Conservation (phyloP, 2,888 invertebrate genomes). For the Branchipolynoe longqiensis region DNA sequence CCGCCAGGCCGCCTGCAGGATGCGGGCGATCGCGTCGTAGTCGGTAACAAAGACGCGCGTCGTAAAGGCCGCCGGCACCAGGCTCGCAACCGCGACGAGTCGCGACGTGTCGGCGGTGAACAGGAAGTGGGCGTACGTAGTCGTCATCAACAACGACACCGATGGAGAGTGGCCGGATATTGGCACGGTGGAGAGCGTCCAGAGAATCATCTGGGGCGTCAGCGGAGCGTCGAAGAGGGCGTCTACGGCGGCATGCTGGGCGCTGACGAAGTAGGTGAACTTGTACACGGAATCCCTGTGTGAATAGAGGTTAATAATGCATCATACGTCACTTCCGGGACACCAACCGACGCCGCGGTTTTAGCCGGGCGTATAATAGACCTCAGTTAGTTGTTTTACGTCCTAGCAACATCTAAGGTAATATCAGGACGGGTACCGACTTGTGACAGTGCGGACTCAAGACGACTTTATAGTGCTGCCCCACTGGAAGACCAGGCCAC, state of each 20-base stretch:
- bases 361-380: too few species aligned
- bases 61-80: slow-evolving; percentile 17
- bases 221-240: slow-evolving; percentile 28
- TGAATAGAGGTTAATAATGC: too few species aligned
- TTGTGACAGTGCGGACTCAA: too few species aligned
- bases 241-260: neutral
- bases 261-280: slow-evolving; percentile 35
- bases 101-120: neutral
- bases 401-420: too few species aligned
- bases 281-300: slow-evolving; percentile 39
- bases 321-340: too few species aligned
- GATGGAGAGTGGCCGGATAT: neutral
- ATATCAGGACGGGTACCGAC: too few species aligned
- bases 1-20: slow-evolving; percentile 29
- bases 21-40: neutral
- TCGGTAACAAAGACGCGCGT: neutral
- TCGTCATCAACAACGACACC: too few species aligned
- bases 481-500: too few species aligned
- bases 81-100: neutral
- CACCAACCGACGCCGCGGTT: too few species aligned
- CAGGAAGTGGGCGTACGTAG: neutral
- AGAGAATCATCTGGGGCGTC: neutral
- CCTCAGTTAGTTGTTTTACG: too few species aligned
- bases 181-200: neutral
- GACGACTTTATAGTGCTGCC: too few species aligned